phyloP scores from a whole-genome alignment of 2,797 vertebrate species.

The Catharus ustulatus region DNA sequence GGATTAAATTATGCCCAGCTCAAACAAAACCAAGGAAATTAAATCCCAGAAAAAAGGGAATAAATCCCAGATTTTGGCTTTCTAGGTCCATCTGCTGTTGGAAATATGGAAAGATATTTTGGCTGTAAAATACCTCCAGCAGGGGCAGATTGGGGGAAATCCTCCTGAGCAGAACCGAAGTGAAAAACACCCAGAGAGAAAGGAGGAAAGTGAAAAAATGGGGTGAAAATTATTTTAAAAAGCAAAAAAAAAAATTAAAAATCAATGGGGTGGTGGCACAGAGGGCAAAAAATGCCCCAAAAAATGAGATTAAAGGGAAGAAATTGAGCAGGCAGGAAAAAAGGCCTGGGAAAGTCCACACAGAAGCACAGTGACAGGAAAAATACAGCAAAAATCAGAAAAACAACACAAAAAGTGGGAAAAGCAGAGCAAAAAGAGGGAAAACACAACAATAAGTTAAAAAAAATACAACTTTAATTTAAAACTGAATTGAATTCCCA shows the following conservation, averaged over 20 bases:
- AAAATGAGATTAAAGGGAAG: neutral
- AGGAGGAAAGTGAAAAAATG: neutral
- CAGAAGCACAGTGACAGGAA: neutral
- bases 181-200: neutral
- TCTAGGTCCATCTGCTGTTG: slow-evolving; percentile 52
- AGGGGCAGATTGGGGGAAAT: neutral
- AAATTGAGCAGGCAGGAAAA: neutral
- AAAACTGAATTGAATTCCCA: neutral
- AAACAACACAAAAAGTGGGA: neutral
- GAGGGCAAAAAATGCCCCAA: accelerated
- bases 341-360: neutral
- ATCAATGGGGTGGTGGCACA: accelerated
- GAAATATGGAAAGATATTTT: neutral
- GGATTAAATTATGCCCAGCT: neutral
- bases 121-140: neutral
- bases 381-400: neutral
- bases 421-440: accelerated
- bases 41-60: neutral
- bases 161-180: neutral
- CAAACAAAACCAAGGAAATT: neutral
- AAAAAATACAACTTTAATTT: neutral
- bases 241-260: accelerated
- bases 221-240: neutral
- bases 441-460: neutral
- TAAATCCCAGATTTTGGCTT: neutral